phyloP scores from a whole-genome alignment of 23 tunicate genomes.

The Styela clava region DNA sequence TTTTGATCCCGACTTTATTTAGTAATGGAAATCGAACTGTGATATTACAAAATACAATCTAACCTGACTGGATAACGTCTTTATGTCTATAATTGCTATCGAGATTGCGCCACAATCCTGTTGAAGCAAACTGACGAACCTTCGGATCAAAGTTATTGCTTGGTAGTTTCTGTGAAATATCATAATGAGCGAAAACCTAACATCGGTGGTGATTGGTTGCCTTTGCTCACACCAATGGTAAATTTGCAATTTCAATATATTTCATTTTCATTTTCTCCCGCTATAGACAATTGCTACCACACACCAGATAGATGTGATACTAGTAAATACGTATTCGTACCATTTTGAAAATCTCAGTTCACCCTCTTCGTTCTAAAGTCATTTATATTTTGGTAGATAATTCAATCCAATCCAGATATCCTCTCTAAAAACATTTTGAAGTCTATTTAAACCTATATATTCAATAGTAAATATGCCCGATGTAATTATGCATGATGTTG shows the following conservation, averaged over 20 bases:
- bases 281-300: too few relatives aligned
- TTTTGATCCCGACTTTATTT: too few relatives aligned
- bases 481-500: too few relatives aligned
- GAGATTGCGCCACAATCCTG: background rate
- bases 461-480: background rate
- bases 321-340: background rate
- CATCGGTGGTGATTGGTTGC: too few relatives aligned
- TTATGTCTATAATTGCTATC: background rate
- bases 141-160: too few relatives aligned
- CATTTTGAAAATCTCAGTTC: background rate
- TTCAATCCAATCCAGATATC: background rate
- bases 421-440: background rate
- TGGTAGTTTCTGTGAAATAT: too few relatives aligned
- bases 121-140: background rate
- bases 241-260: too few relatives aligned
- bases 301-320: background rate
- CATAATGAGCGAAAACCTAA: too few relatives aligned
- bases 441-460: background rate
- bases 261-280: too few relatives aligned
- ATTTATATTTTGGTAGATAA: background rate
- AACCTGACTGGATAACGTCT: background rate
- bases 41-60: too few relatives aligned
- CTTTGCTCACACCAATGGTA: background rate
- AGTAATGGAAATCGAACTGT: too few relatives aligned
- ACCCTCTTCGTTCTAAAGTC: background rate